phyloP scores from a whole-genome alignment of 2,888 invertebrate genomes.

The Metalampra italica region DNA sequence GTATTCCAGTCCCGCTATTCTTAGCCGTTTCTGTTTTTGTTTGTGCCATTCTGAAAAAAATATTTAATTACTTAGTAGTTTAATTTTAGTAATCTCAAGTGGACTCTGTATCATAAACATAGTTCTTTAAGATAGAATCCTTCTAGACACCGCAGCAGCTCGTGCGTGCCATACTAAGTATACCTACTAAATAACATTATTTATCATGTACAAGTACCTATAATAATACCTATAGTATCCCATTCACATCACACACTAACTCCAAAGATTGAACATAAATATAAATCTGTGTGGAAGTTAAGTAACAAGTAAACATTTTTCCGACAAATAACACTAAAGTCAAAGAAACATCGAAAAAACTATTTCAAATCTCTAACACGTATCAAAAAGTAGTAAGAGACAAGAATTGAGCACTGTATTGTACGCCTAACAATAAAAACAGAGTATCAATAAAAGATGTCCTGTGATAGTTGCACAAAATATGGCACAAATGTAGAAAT shows the following conservation, averaged over 20 bases:
- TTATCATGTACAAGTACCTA: background rate
- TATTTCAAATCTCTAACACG: slow-evolving; percentile 24
- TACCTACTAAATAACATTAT: background rate
- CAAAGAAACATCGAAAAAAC: slow-evolving; percentile 10
- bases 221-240: background rate
- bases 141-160: no score
- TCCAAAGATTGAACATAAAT: background rate
- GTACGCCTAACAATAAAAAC: slow-evolving; percentile 26
- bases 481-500: slow-evolving; percentile 14
- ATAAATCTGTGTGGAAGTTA: background rate
- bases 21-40: slow-evolving; percentile 75
- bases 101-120: no score
- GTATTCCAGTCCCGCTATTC: slow-evolving; percentile 76
- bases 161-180: no score
- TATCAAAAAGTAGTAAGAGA: slow-evolving; percentile 71
- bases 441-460: slow-evolving; percentile 10
- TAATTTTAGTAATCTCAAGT: no score
- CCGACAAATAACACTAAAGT: background rate
- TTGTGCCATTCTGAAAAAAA: slow-evolving; percentile 76
- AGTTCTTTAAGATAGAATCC: no score
- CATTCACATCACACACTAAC: no score
- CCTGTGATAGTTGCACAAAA: slow-evolving; percentile 6
- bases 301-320: no score
- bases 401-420: slow-evolving; percentile 39
- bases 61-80: background rate